Base-by-base conservation (phyloP, 2,888 invertebrate species). In the Cantharis rustica region DNA sequence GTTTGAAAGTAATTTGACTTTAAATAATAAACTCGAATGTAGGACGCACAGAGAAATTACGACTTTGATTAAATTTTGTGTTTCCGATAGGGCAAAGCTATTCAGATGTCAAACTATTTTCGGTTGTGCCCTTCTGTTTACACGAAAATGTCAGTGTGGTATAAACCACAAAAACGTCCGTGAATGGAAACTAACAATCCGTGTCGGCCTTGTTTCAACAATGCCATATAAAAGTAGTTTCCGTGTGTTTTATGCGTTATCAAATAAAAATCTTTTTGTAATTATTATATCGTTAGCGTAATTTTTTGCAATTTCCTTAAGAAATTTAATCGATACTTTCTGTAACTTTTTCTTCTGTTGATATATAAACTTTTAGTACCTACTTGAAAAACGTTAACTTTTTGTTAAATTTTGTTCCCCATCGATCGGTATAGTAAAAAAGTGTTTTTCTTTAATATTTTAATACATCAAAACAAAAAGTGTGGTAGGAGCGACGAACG, bases 101-200 rank as follows among this genome's bases (percentile, higher is more conserved):
- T 74, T 69, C 69, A 74, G 27, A 74, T 74, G 74, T 74, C 74
- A 69, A 69, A 70, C 69, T 74, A 74, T 74, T 74, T 74, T 74
- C 31, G 31, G 69, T 69, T 11, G 70, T 66, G 69, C 74, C 74
- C 69, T 74, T 74, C 62, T 74, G 69, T 74, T 74, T 63, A 69
- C 75, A 63, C 61, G 26, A 66, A 75, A 75, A 75, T 75, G 75
- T 75, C 75, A 75, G 69, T 64, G 71, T 20, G 71, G 71, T 68
- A 71, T 75, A 66, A 66, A 68, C 66, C 75, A 69, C 75, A 75
- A 75, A 75, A 75, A 75, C 75, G 71, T 61, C 47, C 64, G 66
- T 75, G 75, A 66, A 75, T 75, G 70, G 75, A 71, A 71, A 75
- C 75, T 71, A 75, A 75, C 75, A 75, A 75, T 75, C 71, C 75